phyloP scores from a whole-genome alignment of 2,888 invertebrate genomes.

The Amblyjoppa proteus region DNA sequence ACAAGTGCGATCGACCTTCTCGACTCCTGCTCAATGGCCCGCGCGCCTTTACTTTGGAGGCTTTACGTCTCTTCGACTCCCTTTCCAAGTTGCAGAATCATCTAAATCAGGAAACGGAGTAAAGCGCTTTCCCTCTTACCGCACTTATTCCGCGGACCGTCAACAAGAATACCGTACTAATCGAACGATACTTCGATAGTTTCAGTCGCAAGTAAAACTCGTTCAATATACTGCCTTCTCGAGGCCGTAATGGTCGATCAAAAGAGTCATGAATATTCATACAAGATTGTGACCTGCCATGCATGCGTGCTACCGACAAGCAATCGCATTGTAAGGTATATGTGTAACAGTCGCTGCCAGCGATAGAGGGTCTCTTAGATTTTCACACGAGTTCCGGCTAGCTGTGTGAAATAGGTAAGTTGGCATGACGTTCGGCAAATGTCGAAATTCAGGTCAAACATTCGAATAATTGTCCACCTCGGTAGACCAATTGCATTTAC shows the following conservation, averaged over 20 bases:
- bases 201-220: slow-evolving; percentile 73
- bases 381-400: slow-evolving; percentile 52
- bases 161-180: slow-evolving; percentile 25
- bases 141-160: not conserved
- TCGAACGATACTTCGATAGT: slow-evolving; percentile 60
- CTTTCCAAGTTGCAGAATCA: slow-evolving; percentile 14
- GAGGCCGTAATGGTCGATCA: slow-evolving; percentile 82
- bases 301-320: slow-evolving; percentile 44
- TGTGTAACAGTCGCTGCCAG: slow-evolving; percentile 38
- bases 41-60: not conserved
- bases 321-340: slow-evolving; percentile 43
- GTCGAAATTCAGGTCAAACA: not conserved
- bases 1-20: slow-evolving; percentile 50
- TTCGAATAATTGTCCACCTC: not conserved
- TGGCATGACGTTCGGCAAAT: slow-evolving; percentile 24
- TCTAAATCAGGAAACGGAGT: slow-evolving; percentile 35
- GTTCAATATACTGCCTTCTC: slow-evolving; percentile 82
- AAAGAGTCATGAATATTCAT: slow-evolving; percentile 84
- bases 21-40: slow-evolving; percentile 8
- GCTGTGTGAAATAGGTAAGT: slow-evolving; percentile 40
- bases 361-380: slow-evolving; percentile 47
- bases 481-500: not conserved
- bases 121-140: slow-evolving; percentile 17
- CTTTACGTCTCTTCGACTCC: not conserved
- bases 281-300: slow-evolving; percentile 55